Base-by-base conservation (phyloP, 2,113 vertebrate genomes). In the Spermophilus dauricus region DNA sequence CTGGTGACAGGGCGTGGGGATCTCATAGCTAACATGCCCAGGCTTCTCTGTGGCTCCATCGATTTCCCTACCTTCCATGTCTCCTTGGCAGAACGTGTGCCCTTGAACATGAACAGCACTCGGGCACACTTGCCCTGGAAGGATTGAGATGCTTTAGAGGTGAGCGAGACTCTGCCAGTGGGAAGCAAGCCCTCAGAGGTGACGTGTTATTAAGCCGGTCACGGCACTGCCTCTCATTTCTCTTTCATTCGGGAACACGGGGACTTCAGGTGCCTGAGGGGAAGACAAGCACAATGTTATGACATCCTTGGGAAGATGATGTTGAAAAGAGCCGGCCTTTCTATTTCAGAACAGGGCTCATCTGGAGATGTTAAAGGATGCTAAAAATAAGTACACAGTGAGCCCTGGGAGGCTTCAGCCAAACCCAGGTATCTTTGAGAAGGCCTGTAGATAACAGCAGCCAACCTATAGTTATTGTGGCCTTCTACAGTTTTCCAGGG, bases 261-360 rank as follows among this genome's bases (percentile, higher is more conserved):
- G 9, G 24, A 26, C 53, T 91, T 26, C 34, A 8, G 63, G 65
- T 20, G 58, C 28, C 51, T 34, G 63, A 75, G 86, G 85, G 76
- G 69, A 78, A 96, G 88, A 48, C 22, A 69, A 83, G 82, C 58
- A 63, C 80, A 75, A 24, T 42, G 39, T 32, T 82, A 82, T 61
- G 82, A 86, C 58, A 82, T 92, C 91, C 94, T 96, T 89, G 77
- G 81, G 81, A 96, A 96, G 93, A 96, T 96, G 96, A 94, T 95
- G 89, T 63, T 5, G 48, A 93, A 96, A 45, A 86, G 89, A 97
- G 82, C 76, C 93, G 96, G 85, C 26, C 86, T 86, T 92, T 97
- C 86, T 89, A 89, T 95, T 96, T 86, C 69, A 34, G 82, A 86
- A 89, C 56, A n/a, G 39, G 17, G 61, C 78, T 96, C 95, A 82